Percentiles rank a stretch among this genome's conserved stretches.
phyloP scores from a whole-genome alignment of 2,888 invertebrate genomes.

The Galerucella calmariensis region DNA sequence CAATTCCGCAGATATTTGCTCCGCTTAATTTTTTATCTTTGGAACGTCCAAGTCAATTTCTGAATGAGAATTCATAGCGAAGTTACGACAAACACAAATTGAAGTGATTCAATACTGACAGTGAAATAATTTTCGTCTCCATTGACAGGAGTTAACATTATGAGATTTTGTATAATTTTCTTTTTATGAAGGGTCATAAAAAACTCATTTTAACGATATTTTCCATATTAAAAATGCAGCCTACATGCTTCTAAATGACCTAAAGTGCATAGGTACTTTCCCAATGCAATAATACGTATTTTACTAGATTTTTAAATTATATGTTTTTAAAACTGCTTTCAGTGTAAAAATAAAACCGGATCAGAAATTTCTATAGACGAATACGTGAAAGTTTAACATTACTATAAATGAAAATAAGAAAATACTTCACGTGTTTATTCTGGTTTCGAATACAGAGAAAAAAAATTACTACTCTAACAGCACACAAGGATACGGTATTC shows the following conservation, averaged over 20 bases:
- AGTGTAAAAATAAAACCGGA: conserved; percentile 39
- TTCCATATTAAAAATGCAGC: neutral
- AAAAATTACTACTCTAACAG: conserved; percentile 1
- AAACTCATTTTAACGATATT: neutral
- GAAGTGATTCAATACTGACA: too few relatives aligned
- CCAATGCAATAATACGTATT: conserved; percentile 11
- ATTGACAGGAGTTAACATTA: too few relatives aligned
- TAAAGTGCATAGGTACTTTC: conserved; percentile 4
- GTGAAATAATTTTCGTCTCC: too few relatives aligned
- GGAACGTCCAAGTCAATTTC: too few relatives aligned
- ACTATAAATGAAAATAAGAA: conserved; percentile 11
- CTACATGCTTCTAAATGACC: conserved; percentile 1
- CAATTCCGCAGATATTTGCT: too few relatives aligned
- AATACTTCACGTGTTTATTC: conserved; percentile 7
- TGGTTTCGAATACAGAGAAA: conserved; percentile 1
- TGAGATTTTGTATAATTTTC: too few relatives aligned
- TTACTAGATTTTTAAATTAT: conserved; percentile 21
- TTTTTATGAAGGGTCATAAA: neutral
- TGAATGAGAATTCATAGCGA: too few relatives aligned
- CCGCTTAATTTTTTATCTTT: too few relatives aligned
- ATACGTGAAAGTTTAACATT: conserved; percentile 37
- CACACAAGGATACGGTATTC: neutral
- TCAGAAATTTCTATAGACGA: conserved; percentile 39
- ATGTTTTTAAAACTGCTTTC: conserved; percentile 25
- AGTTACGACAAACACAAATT: too few relatives aligned